A percentile compares a stretch with the other conserved stretches of the same genome.
Conservation (phyloP, 2,797 vertebrate species). For the Myioborus miniatus region DNA sequence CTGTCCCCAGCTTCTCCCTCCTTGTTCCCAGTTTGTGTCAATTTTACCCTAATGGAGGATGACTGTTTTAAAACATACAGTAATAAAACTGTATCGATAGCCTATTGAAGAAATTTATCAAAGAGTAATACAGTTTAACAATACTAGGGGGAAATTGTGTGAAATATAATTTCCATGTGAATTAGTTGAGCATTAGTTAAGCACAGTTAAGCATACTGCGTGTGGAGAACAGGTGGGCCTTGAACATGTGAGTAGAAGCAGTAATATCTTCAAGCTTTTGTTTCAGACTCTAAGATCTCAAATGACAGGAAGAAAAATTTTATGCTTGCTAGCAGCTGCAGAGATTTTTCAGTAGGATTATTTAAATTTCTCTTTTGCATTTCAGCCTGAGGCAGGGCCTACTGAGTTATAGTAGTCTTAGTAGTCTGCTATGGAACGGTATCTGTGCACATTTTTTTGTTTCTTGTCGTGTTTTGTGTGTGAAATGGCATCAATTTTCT, state of each 20-base stretch:
- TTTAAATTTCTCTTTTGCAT: neutral
- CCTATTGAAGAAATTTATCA: neutral
- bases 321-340: neutral
- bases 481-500: neutral
- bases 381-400: neutral
- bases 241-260: neutral
- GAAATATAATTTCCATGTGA: neutral
- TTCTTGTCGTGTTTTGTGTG: neutral
- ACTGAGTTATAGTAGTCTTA: neutral
- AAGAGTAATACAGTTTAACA: neutral
- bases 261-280: neutral
- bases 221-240: neutral
- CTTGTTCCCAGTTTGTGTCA: neutral
- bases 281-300: neutral
- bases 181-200: neutral
- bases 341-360: neutral
- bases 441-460: neutral
- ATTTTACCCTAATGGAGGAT: neutral
- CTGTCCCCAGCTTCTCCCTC: neutral
- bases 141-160: neutral
- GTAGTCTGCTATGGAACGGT: neutral
- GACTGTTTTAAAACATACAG: neutral
- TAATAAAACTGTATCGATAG: neutral
- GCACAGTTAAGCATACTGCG: neutral
- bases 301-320: neutral